Evolutionary conservation across 2,888 invertebrate genomes (phyloP).

Genomic region (Seladonia tumulorum): DNA sequence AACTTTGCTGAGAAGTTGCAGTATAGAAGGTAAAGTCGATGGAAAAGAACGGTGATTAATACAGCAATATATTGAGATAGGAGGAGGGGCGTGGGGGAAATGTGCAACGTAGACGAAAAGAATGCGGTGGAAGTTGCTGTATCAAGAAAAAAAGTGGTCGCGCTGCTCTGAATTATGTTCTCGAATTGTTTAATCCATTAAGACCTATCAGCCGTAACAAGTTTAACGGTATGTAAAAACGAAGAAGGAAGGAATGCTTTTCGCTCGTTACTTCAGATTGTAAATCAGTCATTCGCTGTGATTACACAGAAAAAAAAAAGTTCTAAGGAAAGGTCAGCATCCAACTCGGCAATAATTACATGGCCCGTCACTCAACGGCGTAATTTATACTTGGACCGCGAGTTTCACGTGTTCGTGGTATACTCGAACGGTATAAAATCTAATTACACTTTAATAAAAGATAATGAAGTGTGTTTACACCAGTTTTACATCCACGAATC

Average conservation of each 20-base stretch:
- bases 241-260: not conserved
- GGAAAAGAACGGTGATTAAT: not conserved
- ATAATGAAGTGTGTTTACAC: not conserved
- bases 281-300: conserved; percentile 1
- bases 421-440: not conserved
- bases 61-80: conserved; percentile 38
- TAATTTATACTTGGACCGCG: not conserved
- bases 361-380: not conserved
- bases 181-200: not conserved
- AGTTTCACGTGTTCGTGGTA: not conserved
- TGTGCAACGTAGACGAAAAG: conserved; percentile 5
- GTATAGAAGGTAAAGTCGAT: not conserved
- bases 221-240: not conserved
- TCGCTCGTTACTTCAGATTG: not conserved
- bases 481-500: not conserved
- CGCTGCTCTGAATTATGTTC: not conserved
- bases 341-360: not conserved
- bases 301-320: not conserved
- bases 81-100: not conserved
- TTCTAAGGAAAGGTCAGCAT: not conserved
- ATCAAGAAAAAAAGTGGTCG: not conserved
- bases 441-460: not conserved
- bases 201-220: not conserved
- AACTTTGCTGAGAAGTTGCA: conserved; percentile 23
- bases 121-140: not conserved